Percentiles rank a stretch among this genome's conserved stretches.
Conservation (phyloP, 2,113 vertebrate genomes). For the Triplophysa rosa region DNA sequence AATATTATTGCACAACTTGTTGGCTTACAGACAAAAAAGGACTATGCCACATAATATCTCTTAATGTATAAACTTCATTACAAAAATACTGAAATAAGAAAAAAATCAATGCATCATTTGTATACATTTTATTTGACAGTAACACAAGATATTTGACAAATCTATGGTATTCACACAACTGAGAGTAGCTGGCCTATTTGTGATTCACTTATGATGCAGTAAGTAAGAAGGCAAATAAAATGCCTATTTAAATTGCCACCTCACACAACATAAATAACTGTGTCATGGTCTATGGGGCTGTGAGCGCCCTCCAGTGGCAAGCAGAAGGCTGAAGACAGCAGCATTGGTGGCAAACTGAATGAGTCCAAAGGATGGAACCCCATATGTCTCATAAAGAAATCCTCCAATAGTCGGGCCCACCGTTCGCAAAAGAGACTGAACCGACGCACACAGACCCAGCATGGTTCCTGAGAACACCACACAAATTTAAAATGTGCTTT, state of each 20-base stretch:
- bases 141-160: not conserved
- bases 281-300: slow-evolving; percentile 1
- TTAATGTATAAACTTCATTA: not conserved
- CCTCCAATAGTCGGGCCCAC: slow-evolving; percentile 86
- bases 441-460: slow-evolving; percentile 86
- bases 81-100: not conserved
- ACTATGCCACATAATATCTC: not conserved
- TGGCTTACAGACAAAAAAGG: too few species aligned
- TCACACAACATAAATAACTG: not conserved
- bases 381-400: slow-evolving; percentile 82
- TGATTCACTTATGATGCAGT: not conserved
- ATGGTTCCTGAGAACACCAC: slow-evolving; percentile 78
- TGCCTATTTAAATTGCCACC: not conserved
- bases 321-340: slow-evolving; percentile 74
- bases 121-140: not conserved
- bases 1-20: too few species aligned
- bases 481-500: not conserved
- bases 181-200: not conserved
- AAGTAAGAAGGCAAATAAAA: not conserved
- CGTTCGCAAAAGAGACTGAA: slow-evolving; percentile 82
- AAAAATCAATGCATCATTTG: too few species aligned
- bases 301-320: slow-evolving; percentile 48
- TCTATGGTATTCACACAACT: not conserved
- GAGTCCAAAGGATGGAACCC: slow-evolving; percentile 82
- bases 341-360: slow-evolving; percentile 79